Evolutionary conservation across 2,113 vertebrate species (phyloP).

Genomic region (Pelvicachromis taeniatus): DNA sequence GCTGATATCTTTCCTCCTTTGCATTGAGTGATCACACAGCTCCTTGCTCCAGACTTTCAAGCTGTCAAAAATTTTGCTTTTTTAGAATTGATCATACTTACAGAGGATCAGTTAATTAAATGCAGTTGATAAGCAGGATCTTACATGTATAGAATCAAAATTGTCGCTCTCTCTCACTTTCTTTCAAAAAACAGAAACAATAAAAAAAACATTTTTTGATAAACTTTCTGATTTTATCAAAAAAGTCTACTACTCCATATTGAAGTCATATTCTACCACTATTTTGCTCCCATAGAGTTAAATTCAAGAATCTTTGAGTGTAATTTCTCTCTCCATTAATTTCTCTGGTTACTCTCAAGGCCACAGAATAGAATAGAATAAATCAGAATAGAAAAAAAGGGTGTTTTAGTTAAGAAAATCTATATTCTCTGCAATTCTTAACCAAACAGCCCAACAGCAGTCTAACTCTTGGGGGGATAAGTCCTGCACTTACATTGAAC

Average conservation of each 20-base stretch:
- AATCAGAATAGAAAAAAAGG: not conserved
- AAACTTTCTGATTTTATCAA: not conserved
- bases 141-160: not conserved
- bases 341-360: not conserved
- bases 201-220: too few species aligned
- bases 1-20: not conserved
- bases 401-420: constrained; percentile 6
- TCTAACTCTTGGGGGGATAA: constrained; percentile 29
- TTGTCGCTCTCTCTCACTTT: not conserved
- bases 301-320: not conserved
- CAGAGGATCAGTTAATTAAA: not conserved
- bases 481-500: constrained; percentile 37
- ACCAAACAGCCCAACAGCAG: constrained; percentile 27
- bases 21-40: accelerated
- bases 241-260: not conserved
- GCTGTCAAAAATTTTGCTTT: not conserved
- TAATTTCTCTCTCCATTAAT: not conserved
- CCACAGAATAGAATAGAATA: not conserved
- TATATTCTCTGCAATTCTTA: constrained; percentile 23
- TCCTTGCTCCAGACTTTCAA: not conserved
- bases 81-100: not conserved
- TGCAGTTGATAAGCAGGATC: not conserved
- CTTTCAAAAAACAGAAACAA: too few species aligned
- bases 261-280: not conserved
- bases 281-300: not conserved